Evolutionary conservation across 2,888 invertebrate genomes (phyloP), one percentile per base, ranked within the genome.

Genomic region (Lacanobia oleracea): DNA sequence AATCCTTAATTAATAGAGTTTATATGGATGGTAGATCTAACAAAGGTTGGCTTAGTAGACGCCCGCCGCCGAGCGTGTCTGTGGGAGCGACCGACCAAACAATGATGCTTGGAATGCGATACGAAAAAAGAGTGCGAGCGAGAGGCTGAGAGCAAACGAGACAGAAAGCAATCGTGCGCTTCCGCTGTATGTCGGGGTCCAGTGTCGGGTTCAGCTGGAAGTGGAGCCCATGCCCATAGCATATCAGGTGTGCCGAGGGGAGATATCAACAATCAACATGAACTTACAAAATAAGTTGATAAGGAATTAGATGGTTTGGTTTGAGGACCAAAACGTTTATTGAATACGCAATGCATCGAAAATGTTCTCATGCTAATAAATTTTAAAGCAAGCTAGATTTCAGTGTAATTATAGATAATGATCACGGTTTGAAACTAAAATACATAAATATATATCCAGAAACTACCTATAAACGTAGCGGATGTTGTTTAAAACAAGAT

Each of bases 71-170:
- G 85, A 92, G 89, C 94, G 91, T 91, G 91, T 89, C 93, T 90
- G 90, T 94, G 94, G 93, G 94, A 94, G 92, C 91, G 88, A 85
- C 84, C 90, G 88, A 83, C 86, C 91, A 86, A 92, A 93, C 94
- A 94, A 94, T 93, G 91, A 89, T 81, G 90, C 86, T 90, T 87
- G 95, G 95, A 95, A 95, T 95, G 94, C 88, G 90, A 91, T 90
- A 92, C 89, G 88, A 91, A 93, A 93, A 79, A 91, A 88, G 75
- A 77, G 91, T 79, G 87, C 68, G 89, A 90, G 87, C 71, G 91
- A 89, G 88, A 87, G 63, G 69, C 72, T 65, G 61, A 14, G 70
- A 61, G 64, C 51, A 86, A 88, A 81, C 67, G 89, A 88, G 88
- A 88, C 73, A 79, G 79, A 82, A 72, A 77, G 77, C 81, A 75